These are phyloP conservation scores for Drosophila parabipectinata DNA, from an alignment of 1,140 invertebrate genomes.

Conservation along the genomic window DNA sequence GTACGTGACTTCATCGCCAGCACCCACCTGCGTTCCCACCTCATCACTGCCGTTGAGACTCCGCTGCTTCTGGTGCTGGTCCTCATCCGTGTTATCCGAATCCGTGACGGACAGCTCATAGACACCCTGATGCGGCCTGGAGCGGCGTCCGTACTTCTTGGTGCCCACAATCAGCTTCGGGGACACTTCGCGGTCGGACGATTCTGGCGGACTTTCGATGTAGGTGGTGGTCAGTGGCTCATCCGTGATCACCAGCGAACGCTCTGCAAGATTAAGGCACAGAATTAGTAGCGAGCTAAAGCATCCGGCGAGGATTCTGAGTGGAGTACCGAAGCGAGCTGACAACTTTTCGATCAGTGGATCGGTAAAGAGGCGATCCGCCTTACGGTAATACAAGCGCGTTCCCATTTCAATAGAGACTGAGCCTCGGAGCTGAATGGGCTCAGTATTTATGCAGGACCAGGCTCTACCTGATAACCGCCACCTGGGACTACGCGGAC, in stretches of 20 bases:
- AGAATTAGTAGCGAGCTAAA: slow-evolving; percentile 6
- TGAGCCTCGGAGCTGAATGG: slow-evolving; percentile 16
- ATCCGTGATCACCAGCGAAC: slow-evolving; percentile 73
- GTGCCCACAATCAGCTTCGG: slow-evolving; percentile 90
- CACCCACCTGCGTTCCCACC: slow-evolving; percentile 52
- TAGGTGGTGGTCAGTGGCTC: slow-evolving; percentile 46
- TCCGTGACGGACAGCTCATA: slow-evolving; percentile 72
- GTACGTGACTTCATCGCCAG: slow-evolving; percentile 5
- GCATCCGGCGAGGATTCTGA: not conserved
- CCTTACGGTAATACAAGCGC: slow-evolving; percentile 70
- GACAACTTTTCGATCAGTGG: slow-evolving; percentile 79
- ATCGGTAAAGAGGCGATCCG: slow-evolving; percentile 79
- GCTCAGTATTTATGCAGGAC: slow-evolving; percentile 31
- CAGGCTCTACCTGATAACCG: slow-evolving; percentile 5
- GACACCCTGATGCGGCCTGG: slow-evolving; percentile 84
- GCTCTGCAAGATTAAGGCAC: slow-evolving; percentile 58
- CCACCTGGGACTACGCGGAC: not conserved
- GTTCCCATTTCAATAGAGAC: slow-evolving; percentile 60
- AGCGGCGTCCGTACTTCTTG: slow-evolving; percentile 91
- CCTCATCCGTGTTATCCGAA: slow-evolving; percentile 77
- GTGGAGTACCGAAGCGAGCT: slow-evolving; percentile 62
- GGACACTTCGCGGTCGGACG: slow-evolving; percentile 88
- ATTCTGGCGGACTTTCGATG: slow-evolving; percentile 85
- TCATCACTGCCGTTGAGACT: slow-evolving; percentile 54
- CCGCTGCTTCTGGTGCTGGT: slow-evolving; percentile 61